These are phyloP conservation scores for Crax fasciolata DNA, from an alignment of 2,797 vertebrate species.

Conservation along the genomic window DNA sequence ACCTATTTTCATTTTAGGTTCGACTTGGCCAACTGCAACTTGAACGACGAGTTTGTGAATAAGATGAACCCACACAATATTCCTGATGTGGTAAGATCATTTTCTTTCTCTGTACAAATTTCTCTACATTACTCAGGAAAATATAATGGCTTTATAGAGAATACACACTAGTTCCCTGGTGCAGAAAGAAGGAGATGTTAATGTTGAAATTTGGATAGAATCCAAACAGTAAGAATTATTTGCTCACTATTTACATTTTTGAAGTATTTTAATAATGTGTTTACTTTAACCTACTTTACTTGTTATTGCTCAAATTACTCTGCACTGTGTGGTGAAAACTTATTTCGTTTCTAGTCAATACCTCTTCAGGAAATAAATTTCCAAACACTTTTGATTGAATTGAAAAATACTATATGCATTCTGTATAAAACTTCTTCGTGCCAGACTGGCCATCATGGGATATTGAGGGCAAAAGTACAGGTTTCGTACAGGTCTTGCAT, in stretches of 20 bases:
- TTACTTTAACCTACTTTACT: not conserved
- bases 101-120: not conserved
- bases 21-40: conserved; percentile 95
- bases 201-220: not conserved
- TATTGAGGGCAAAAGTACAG: not conserved
- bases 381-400: too few species aligned
- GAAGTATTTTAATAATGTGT: not conserved
- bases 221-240: not conserved
- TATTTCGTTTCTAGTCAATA: fast-evolving
- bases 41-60: conserved; percentile 95
- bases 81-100: conserved; percentile 93
- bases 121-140: not conserved
- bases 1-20: conserved; percentile 82
- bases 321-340: not conserved
- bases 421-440: fast-evolving
- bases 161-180: fast-evolving
- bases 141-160: not conserved
- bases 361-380: not conserved
- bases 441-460: too few species aligned
- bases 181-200: not conserved
- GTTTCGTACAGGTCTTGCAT: not conserved
- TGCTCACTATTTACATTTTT: not conserved
- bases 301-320: not conserved
- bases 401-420: not conserved
- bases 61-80: conserved; percentile 93